Conservation (phyloP, 92 coral and sea anemone species). For the Parazoanthus darwini region DNA sequence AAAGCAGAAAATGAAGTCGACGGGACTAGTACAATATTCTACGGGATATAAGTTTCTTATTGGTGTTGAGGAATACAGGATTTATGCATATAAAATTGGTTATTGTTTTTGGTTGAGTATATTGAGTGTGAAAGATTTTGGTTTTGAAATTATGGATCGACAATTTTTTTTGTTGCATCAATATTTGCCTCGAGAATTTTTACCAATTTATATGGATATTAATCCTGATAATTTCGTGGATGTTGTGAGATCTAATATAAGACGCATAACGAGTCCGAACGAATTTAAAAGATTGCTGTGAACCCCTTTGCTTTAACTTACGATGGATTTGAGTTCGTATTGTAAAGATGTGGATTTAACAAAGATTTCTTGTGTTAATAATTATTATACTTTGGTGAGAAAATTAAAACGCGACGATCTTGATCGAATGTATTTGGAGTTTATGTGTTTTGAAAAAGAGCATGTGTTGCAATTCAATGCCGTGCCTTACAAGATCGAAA, state of each 20-base stretch:
- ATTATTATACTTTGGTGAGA: conserved; percentile 8
- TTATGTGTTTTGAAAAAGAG: conserved; percentile 8
- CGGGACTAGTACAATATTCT: background rate
- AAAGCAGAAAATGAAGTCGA: conserved; percentile 13
- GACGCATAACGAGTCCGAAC: conserved; percentile 15
- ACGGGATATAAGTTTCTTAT: conserved; percentile 12
- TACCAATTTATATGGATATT: conserved; percentile 10
- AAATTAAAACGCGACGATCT: conserved; percentile 1
- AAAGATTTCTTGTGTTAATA: conserved; percentile 4
- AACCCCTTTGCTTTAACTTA: background rate
- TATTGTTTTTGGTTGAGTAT: conserved; percentile 8
- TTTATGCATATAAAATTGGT: conserved; percentile 7
- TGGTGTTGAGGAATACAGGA: conserved; percentile 11
- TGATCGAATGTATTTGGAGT: conserved; percentile 6
- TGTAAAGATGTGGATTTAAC: conserved; percentile 11
- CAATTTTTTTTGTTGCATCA: conserved; percentile 8
- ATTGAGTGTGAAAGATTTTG: conserved; percentile 12
- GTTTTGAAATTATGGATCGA: conserved; percentile 2
- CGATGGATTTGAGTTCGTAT: conserved; percentile 8
- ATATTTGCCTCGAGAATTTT: conserved; percentile 10
- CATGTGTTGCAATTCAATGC: background rate
- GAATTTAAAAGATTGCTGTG: conserved; percentile 4
- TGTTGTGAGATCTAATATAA: conserved; percentile 11
- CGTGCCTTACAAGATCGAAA: conserved; percentile 1
- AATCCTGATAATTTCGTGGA: conserved; percentile 13